Conservation (phyloP, 2,888 invertebrate species). For the Tenodera sinensis region DNA sequence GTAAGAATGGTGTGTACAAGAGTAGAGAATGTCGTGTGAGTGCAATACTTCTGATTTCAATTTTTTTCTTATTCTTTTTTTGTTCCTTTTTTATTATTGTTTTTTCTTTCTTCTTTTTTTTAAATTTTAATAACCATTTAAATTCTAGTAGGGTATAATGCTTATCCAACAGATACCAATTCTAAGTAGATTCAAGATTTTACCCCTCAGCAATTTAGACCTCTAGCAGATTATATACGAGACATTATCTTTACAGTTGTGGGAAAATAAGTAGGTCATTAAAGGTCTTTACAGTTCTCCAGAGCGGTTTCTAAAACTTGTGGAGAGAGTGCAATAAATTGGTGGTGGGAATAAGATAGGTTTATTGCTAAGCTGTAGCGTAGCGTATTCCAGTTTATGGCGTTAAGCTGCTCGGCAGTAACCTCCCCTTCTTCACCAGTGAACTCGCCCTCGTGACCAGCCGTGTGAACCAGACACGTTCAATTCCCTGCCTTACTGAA, state of each 20-base stretch:
- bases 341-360: neutral
- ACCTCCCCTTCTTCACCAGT: neutral
- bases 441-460: neutral
- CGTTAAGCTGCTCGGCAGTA: neutral
- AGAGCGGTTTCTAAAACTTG: neutral
- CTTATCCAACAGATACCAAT: too few species aligned
- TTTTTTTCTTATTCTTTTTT: too few species aligned
- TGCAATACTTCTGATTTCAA: too few species aligned
- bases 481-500: neutral
- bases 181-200: too few species aligned
- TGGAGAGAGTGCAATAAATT: neutral
- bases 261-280: neutral
- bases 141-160: too few species aligned
- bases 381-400: neutral
- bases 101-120: too few species aligned
- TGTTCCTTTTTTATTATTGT: too few species aligned
- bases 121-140: too few species aligned
- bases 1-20: too few species aligned
- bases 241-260: neutral
- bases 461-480: neutral
- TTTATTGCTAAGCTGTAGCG: neutral
- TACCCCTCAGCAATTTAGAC: too few species aligned
- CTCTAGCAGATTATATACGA: too few species aligned
- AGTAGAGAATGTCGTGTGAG: too few species aligned
- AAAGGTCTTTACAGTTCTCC: neutral